Conservation (phyloP, 2,113 vertebrate species). For the Lophius piscatorius region DNA sequence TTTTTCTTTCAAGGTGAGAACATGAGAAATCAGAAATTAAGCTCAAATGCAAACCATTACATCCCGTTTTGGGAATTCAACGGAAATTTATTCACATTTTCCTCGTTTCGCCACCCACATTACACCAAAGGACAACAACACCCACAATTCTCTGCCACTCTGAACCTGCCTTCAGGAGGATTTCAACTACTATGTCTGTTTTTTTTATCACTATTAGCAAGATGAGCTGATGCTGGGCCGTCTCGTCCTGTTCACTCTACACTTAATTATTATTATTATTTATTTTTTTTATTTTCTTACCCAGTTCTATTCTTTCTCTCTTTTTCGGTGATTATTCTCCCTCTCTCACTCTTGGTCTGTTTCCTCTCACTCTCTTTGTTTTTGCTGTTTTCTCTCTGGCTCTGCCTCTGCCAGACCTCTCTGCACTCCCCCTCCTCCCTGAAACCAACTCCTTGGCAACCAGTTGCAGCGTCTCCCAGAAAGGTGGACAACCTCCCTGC, state of each 20-base stretch:
- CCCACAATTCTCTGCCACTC: constrained; percentile 57
- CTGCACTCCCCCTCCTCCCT: constrained; percentile 63
- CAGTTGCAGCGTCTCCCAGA: constrained; percentile 71
- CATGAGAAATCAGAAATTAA: constrained; percentile 26
- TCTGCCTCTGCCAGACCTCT: constrained; percentile 60
- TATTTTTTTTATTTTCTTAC: too few species aligned
- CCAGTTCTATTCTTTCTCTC: constrained; percentile 22
- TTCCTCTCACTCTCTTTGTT: constrained; percentile 61
- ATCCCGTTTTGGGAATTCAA: constrained; percentile 8
- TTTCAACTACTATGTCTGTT: constrained; percentile 53
- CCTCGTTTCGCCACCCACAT: constrained; percentile 28
- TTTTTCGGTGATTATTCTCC: constrained; percentile 6
- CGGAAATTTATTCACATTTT: constrained; percentile 1
- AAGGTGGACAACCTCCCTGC: constrained; percentile 71
- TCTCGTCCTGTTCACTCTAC: constrained; percentile 9
- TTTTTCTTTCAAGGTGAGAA: constrained; percentile 10
- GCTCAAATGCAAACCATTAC: constrained; percentile 11
- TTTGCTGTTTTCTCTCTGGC: constrained; percentile 51
- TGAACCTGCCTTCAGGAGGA: constrained; percentile 21
- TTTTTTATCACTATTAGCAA: constrained; percentile 23
- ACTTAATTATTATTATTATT: too few species aligned
- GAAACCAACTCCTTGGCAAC: constrained; percentile 76
- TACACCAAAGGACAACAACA: constrained; percentile 41
- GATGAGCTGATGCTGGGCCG: constrained; percentile 6
- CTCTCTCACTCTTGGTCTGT: constrained; percentile 42